These are phyloP conservation scores for Cryptus armator DNA, from an alignment of 2,888 invertebrate species.

Conservation along the genomic window DNA sequence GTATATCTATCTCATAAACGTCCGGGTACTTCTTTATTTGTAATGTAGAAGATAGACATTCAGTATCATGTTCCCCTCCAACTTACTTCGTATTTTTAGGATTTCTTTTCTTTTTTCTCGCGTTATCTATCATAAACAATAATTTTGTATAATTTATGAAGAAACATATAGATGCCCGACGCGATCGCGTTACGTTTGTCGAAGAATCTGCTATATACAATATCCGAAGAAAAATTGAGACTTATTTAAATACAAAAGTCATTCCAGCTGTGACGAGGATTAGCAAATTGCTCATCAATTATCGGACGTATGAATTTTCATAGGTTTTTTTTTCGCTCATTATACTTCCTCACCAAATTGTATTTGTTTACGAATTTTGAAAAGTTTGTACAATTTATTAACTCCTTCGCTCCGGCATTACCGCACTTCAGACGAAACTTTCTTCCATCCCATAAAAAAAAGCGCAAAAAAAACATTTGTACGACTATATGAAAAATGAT, in stretches of 20 bases:
- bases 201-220: neutral
- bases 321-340: neutral
- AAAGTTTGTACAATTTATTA: neutral
- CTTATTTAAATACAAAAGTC: conserved; percentile 44
- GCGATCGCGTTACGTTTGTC: neutral
- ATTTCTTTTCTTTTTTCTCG: conserved; percentile 6
- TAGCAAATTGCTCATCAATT: conserved; percentile 2
- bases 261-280: conserved; percentile 50
- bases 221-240: conserved; percentile 25
- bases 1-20: conserved; percentile 52
- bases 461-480: neutral
- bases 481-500: neutral
- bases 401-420: conserved; percentile 14
- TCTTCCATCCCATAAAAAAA: conserved; percentile 1
- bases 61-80: conserved; percentile 29
- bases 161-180: conserved; percentile 1
- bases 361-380: conserved; percentile 8
- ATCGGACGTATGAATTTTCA: conserved; percentile 20
- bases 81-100: conserved; percentile 33
- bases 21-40: conserved; percentile 58
- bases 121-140: conserved; percentile 6
- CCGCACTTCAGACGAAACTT: conserved; percentile 8
- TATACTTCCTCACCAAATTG: neutral
- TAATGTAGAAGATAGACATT: conserved; percentile 51
- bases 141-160: conserved; percentile 38